phyloP scores from a whole-genome alignment of 2,113 vertebrate genomes.

The Electrona antarctica region DNA sequence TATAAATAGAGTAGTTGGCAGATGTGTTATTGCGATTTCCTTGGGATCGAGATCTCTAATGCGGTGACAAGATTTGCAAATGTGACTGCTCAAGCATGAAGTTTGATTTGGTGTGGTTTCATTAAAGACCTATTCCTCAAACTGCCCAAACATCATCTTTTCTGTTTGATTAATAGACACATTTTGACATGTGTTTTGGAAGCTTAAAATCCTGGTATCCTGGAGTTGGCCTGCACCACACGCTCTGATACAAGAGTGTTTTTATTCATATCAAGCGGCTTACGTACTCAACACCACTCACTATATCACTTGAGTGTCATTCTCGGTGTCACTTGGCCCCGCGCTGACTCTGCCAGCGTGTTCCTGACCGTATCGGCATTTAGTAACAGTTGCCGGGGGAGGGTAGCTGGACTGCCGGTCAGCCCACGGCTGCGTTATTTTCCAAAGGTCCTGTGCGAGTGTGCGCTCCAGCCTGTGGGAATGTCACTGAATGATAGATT shows the following conservation, averaged over 20 bases:
- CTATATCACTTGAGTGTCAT: too few relatives aligned
- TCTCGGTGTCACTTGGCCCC: too few relatives aligned
- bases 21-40: background rate
- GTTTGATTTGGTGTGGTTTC: background rate
- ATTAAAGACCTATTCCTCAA: too few relatives aligned
- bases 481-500: slow-evolving; percentile 29
- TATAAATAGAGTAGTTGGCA: background rate
- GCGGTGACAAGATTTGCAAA: background rate
- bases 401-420: background rate
- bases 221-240: too few relatives aligned
- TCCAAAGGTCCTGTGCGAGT: background rate
- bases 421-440: background rate
- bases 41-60: background rate
- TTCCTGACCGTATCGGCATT: background rate
- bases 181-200: too few relatives aligned
- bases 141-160: too few relatives aligned
- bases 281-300: too few relatives aligned
- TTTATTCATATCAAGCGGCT: too few relatives aligned
- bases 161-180: too few relatives aligned
- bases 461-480: background rate
- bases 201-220: too few relatives aligned
- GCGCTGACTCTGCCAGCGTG: background rate
- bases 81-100: background rate
- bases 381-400: background rate
- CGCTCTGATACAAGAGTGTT: too few relatives aligned